Evolutionary conservation across 2,797 vertebrate species (phyloP).

Genomic region (Tachyglossus aculeatus): DNA sequence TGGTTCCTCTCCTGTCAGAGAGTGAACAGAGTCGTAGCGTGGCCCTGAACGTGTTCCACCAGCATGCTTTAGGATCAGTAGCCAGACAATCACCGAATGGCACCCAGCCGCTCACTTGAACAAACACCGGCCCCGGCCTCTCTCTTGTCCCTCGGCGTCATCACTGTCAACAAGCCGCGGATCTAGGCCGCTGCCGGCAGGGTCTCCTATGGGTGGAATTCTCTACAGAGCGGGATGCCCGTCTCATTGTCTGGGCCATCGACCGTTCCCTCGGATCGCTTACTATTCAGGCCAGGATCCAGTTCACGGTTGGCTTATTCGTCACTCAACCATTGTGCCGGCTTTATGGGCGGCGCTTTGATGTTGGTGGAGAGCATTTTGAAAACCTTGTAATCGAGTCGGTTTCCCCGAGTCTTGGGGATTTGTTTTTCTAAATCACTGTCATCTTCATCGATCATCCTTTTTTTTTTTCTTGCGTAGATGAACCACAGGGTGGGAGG

Average conservation of each 20-base stretch:
- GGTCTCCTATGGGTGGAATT: not conserved
- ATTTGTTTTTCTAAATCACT: slow-evolving; percentile 37
- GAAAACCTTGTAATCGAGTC: slow-evolving; percentile 28
- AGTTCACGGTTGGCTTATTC: not conserved
- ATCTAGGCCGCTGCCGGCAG: too few species aligned
- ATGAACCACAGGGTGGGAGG: slow-evolving; percentile 36
- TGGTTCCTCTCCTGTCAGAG: too few species aligned
- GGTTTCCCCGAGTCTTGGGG: slow-evolving; percentile 25
- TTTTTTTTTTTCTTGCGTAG: slow-evolving; percentile 38
- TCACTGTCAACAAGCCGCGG: too few species aligned
- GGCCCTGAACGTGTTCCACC: too few species aligned
- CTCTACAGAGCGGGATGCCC: rapidly evolving
- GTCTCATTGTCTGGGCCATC: not conserved
- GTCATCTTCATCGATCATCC: slow-evolving; percentile 49
- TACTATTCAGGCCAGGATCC: slow-evolving; percentile 9
- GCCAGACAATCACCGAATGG: too few species aligned
- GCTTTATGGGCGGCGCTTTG: slow-evolving; percentile 1
- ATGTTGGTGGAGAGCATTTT: slow-evolving; percentile 16
- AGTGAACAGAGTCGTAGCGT: too few species aligned
- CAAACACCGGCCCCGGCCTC: too few species aligned
- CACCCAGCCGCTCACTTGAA: too few species aligned
- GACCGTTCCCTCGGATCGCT: slow-evolving; percentile 1
- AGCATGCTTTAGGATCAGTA: too few species aligned
- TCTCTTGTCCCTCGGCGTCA: too few species aligned
- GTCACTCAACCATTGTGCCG: not conserved